These are phyloP conservation scores for Plemyria rubiginata DNA, from an alignment of 2,888 invertebrate genomes.

Conservation along the genomic window DNA sequence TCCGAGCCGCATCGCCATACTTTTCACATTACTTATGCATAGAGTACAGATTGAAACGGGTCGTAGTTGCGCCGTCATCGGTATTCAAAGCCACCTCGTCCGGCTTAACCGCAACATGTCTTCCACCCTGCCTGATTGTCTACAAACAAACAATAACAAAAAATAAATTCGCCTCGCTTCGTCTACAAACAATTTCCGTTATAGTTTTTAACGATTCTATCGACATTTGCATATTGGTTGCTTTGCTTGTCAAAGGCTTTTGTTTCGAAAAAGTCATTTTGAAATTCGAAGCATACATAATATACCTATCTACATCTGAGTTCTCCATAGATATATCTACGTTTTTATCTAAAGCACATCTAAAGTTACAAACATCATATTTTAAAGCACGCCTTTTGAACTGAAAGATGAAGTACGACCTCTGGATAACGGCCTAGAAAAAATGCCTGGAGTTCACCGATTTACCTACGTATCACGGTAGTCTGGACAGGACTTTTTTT, in stretches of 20 bases:
- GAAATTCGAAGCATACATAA: background rate
- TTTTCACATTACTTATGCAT: constrained; percentile 84
- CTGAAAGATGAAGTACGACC: no score
- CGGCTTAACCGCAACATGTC: constrained; percentile 72
- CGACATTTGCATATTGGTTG: constrained; percentile 37
- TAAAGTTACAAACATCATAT: no score
- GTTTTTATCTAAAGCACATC: no score
- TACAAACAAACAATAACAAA: constrained; percentile 69
- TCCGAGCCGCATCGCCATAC: constrained; percentile 76
- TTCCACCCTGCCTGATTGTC: constrained; percentile 72
- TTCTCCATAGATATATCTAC: no score
- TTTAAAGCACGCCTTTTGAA: no score
- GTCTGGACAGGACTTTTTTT: no score
- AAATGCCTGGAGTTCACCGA: no score
- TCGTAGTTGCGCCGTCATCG: constrained; percentile 77
- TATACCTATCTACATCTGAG: no score
- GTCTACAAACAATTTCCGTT: constrained; percentile 40
- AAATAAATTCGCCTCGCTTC: constrained; percentile 42
- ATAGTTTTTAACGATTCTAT: constrained; percentile 42
- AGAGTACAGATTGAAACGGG: constrained; percentile 83
- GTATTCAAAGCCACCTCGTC: constrained; percentile 74
- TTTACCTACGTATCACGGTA: no score
- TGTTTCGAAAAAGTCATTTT: constrained; percentile 26
- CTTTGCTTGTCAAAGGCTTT: constrained; percentile 32
- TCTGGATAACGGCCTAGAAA: no score